Conservation (phyloP, 2,888 invertebrate species). For the Ditylenchus weischeri region DNA sequence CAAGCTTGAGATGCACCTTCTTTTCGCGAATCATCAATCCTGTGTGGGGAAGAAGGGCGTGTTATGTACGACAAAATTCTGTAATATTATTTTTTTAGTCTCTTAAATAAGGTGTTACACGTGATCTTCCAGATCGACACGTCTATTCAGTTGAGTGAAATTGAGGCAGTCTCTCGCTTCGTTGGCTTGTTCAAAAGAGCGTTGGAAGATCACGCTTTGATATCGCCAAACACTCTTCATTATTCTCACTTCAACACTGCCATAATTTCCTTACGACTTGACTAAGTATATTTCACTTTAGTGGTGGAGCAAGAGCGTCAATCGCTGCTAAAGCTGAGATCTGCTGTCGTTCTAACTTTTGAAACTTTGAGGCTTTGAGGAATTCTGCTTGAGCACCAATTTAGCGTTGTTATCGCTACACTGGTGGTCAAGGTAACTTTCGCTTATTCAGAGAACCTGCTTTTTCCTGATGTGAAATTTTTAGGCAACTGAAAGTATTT, state of each 20-base stretch:
- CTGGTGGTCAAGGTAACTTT: slow-evolving; percentile 80
- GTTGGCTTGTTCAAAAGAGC: slow-evolving; percentile 26
- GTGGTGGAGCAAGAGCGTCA: slow-evolving; percentile 41
- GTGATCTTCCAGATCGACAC: slow-evolving; percentile 15
- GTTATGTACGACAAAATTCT: slow-evolving; percentile 30
- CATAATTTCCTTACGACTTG: background rate
- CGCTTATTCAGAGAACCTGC: background rate
- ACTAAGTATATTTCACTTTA: background rate
- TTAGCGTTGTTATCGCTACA: slow-evolving; percentile 70
- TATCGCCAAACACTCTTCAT: slow-evolving; percentile 12
- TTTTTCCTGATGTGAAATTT: background rate
- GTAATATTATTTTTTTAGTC: background rate
- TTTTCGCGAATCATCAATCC: slow-evolving; percentile 79
- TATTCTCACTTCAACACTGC: slow-evolving; percentile 2
- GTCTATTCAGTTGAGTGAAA: slow-evolving; percentile 19
- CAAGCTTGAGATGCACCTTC: slow-evolving; percentile 66
- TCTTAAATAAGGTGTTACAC: background rate
- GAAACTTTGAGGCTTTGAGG: slow-evolving; percentile 91
- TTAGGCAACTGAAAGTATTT: slow-evolving; percentile 40
- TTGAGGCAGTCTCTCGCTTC: slow-evolving; percentile 24
- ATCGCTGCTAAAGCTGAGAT: slow-evolving; percentile 60
- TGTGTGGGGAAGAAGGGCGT: slow-evolving; percentile 72
- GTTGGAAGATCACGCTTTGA: slow-evolving; percentile 43
- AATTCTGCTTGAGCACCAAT: slow-evolving; percentile 84
- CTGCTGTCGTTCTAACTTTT: slow-evolving; percentile 69